Evolutionary conservation across 2,888 invertebrate species (phyloP).

Genomic region (Scaptomyza parva): DNA sequence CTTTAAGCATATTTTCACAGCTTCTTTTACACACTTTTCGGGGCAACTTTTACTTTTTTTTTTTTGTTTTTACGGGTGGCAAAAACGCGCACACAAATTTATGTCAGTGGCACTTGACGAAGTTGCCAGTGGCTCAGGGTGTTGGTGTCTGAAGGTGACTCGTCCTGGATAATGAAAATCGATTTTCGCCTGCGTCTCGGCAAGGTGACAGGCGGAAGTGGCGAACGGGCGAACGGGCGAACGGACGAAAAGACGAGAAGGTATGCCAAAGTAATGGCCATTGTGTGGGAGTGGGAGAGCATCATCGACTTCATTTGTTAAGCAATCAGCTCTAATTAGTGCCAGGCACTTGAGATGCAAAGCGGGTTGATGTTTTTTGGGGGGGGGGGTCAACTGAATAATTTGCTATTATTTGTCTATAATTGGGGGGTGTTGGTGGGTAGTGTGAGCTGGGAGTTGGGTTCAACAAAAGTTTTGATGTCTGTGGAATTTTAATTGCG

Average conservation of each 20-base stretch:
- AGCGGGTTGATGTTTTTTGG: conserved; percentile 17
- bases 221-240: conserved; percentile 7
- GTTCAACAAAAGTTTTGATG: conserved; percentile 44
- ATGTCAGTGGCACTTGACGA: conserved; percentile 65
- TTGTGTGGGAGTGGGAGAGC: conserved; percentile 5
- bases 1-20: conserved; percentile 61
- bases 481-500: conserved; percentile 69
- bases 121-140: conserved; percentile 31
- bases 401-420: conserved; percentile 74
- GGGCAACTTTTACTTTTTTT: conserved; percentile 9
- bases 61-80: conserved; percentile 6
- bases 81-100: conserved; percentile 41
- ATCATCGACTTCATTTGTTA: conserved; percentile 64
- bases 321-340: conserved; percentile 77
- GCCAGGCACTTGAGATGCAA: conserved; percentile 53
- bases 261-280: neutral
- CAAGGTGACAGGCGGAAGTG: conserved; percentile 26
- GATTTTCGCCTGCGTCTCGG: conserved; percentile 41
- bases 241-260: neutral
- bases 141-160: conserved; percentile 9
- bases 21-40: conserved; percentile 30
- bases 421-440: conserved; percentile 56
- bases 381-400: conserved; percentile 44
- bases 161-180: conserved; percentile 60
- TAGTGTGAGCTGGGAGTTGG: conserved; percentile 15